Percentiles rank a stretch among this genome's conserved stretches.
Conservation (phyloP, 2,888 invertebrate species). For the Periphyllus acericola region DNA sequence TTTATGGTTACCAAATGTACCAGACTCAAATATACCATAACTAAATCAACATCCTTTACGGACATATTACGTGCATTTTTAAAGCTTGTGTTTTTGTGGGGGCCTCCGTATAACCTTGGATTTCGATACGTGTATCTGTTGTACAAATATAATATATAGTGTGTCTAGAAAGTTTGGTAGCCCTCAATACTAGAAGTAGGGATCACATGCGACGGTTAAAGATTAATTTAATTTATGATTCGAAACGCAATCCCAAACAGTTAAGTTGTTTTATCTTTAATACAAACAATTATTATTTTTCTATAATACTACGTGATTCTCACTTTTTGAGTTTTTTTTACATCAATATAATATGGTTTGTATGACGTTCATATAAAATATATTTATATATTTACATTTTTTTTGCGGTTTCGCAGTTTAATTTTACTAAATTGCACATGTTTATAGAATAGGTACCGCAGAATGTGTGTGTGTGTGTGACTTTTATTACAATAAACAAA, state of each 20-base stretch:
- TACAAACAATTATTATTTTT: background rate
- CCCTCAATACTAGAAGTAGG: background rate
- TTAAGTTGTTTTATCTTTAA: background rate
- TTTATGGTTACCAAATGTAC: background rate
- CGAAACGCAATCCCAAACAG: background rate
- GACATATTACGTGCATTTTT: background rate
- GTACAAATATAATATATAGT: background rate
- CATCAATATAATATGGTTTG: background rate
- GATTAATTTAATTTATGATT: background rate
- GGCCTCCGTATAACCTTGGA: slow-evolving; percentile 19
- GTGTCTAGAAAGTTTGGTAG: background rate
- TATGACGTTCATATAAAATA: background rate
- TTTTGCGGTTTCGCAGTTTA: background rate
- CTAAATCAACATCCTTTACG: slow-evolving; percentile 24
- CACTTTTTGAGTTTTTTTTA: background rate
- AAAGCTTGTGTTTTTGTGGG: background rate
- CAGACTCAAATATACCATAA: background rate
- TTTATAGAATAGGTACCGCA: background rate
- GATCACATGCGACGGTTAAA: background rate
- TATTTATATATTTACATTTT: background rate
- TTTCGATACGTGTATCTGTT: slow-evolving; percentile 5
- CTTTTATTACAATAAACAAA: background rate
- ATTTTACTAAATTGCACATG: background rate
- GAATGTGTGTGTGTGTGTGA: background rate
- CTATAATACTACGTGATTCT: too few species aligned